Conservation (phyloP, 92 coral and sea anemone genomes). For the Epizoanthus fatuus region DNA sequence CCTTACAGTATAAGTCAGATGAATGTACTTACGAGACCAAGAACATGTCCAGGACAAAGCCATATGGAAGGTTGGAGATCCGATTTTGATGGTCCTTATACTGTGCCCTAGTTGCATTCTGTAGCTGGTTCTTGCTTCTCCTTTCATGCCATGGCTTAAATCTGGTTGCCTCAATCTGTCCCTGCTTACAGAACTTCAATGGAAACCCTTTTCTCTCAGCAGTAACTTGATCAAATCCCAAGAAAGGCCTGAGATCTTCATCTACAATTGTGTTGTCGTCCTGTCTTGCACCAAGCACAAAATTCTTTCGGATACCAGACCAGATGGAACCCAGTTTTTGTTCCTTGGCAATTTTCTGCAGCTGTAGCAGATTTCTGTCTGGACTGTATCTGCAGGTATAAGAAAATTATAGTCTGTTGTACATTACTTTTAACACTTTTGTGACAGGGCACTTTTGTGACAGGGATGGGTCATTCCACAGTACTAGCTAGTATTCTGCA, state of each 20-base stretch:
- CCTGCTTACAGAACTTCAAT: conserved; percentile 20
- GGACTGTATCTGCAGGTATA: conserved; percentile 7
- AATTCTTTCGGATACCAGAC: conserved; percentile 34
- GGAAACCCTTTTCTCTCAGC: conserved; percentile 39
- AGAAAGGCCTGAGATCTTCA: conserved; percentile 2
- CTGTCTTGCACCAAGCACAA: conserved; percentile 49
- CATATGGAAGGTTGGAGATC: conserved; percentile 48
- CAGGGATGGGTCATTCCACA: too few relatives aligned
- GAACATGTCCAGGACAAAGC: conserved; percentile 56
- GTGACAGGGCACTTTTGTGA: too few relatives aligned
- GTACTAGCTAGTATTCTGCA: too few relatives aligned
- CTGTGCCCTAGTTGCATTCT: conserved; percentile 39
- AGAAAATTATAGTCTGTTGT: too few relatives aligned
- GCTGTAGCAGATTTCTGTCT: conserved; percentile 34
- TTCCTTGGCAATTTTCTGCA: conserved; percentile 37
- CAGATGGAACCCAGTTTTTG: conserved; percentile 46
- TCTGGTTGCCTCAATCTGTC: conserved; percentile 24
- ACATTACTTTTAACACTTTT: too few relatives aligned
- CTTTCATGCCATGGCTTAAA: conserved; percentile 61
- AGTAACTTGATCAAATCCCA: conserved; percentile 19
- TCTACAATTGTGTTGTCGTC: conserved; percentile 12
- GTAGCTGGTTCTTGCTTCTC: conserved; percentile 23
- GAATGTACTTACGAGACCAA: conserved; percentile 21
- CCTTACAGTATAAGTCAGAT: not conserved
- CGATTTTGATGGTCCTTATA: conserved; percentile 49